Base-by-base conservation (phyloP, 2,797 vertebrate species). In the Clarias fuscus region DNA sequence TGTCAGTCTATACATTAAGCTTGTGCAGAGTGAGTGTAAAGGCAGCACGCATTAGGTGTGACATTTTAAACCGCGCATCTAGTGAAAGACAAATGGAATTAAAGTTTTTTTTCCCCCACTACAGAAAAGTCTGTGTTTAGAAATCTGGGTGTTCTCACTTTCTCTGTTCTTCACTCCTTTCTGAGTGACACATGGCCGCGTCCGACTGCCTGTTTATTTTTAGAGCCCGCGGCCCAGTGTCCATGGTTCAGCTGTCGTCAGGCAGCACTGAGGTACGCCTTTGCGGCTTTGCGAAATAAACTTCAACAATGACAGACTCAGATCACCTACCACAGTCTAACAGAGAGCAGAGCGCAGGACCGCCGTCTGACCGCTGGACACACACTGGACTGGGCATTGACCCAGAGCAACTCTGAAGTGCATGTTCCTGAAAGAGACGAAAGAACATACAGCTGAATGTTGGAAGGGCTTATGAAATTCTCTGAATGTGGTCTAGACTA, bases 191-290 rank as follows among this genome's bases (percentile, higher is more conserved):
- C 89, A 85, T 88, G 86, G 86, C 85, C 62, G 85, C 43, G 68
- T 85, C 88, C 91, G 91, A 88, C 85, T 85, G 70, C 78, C 86
- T 75, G 78, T 94, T 92, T 94, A 94, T 94, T 94, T 93, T 92
- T 91, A 91, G 90, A 92, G 86, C 89, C 78, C 89, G 84, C 56
- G 86, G 88, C 87, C 88, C 89, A 24, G 90, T 78, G 88, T 91
- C 85, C 83, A 88, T 77, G 90, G 89, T 91, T 92, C 90, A 89
- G 84, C 88, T 91, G 91, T 92, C 87, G 86, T 88, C 88, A 91
- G 82, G 88, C 88, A 89, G 89, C 89, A 89, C 81, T 89, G 90
- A 86, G 86, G 85, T 90, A 90, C 84, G 85, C 84, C 89, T 90
- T 88, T 91, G 84, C 85, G 88, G 86, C 85, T 88, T 90, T 89